Percentiles rank a stretch among this genome's conserved stretches.
These are phyloP conservation scores for Rhamnusium bicolor DNA, from an alignment of 2,888 invertebrate genomes.

Conservation along the genomic window DNA sequence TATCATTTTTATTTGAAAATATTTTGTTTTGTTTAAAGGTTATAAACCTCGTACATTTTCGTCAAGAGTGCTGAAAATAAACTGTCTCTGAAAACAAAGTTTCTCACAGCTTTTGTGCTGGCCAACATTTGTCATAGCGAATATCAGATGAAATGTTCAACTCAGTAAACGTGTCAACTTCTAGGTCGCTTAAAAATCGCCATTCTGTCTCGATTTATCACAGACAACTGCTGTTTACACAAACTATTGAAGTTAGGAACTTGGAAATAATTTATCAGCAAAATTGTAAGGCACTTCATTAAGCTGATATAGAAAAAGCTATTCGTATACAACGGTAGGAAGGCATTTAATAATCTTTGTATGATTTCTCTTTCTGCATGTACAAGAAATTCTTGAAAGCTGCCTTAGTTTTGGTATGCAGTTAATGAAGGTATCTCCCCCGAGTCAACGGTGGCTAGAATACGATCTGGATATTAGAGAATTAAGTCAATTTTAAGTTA, in stretches of 20 bases:
- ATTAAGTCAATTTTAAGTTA: too few species aligned
- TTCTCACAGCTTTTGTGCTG: not conserved
- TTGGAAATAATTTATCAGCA: not conserved
- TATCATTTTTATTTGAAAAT: conserved; percentile 5
- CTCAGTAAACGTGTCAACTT: not conserved
- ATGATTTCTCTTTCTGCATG: not conserved
- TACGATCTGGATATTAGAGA: too few species aligned
- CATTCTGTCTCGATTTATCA: not conserved
- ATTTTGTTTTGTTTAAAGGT: conserved; percentile 5
- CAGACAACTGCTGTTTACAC: not conserved
- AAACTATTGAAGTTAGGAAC: not conserved
- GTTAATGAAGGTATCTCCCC: not conserved
- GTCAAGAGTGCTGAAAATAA: not conserved
- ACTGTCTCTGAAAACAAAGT: not conserved
- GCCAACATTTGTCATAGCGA: not conserved
- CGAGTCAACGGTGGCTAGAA: not conserved
- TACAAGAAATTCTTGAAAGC: not conserved
- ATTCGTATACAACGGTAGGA: not conserved
- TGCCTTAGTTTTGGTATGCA: not conserved
- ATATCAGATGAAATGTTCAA: not conserved
- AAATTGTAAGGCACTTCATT: not conserved
- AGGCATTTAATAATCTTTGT: not conserved
- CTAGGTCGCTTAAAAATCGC: not conserved
- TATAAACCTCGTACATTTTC: not conserved
- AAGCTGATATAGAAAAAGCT: not conserved